Conservation (phyloP, 1,140 invertebrate species). For the Fopius arisanus region DNA sequence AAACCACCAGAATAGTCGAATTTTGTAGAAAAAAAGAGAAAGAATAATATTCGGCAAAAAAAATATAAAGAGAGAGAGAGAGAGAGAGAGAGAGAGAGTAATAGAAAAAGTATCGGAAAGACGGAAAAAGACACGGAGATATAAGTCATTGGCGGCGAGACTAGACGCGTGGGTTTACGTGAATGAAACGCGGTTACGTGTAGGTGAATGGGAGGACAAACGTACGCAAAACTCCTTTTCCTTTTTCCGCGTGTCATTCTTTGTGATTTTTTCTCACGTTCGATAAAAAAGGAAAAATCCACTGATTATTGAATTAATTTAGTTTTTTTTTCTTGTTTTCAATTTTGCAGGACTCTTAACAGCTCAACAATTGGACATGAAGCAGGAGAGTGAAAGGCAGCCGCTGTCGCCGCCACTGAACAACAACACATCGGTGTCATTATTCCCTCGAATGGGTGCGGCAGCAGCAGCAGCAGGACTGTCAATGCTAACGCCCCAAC, state of each 20-base stretch:
- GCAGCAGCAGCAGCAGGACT: slow-evolving; percentile 58
- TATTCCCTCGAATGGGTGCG: slow-evolving; percentile 60
- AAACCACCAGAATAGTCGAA: slow-evolving; percentile 14
- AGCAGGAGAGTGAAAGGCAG: slow-evolving; percentile 55
- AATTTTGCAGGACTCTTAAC: slow-evolving; percentile 56
- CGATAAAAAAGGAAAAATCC: too few relatives aligned
- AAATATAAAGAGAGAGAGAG: not conserved
- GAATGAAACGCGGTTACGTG: slow-evolving; percentile 41
- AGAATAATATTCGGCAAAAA: not conserved
- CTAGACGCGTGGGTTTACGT: slow-evolving; percentile 35
- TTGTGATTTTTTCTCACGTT: not conserved
- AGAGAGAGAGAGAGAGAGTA: not conserved
- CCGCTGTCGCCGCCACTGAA: slow-evolving; percentile 56
- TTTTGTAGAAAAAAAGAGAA: slow-evolving; percentile 24
- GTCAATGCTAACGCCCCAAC: slow-evolving; percentile 65
- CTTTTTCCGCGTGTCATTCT: slow-evolving; percentile 16
- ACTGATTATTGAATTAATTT: too few relatives aligned
- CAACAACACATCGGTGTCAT: slow-evolving; percentile 52
- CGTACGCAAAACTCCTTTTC: not conserved
- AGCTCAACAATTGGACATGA: slow-evolving; percentile 51
- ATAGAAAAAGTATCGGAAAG: slow-evolving; percentile 7
- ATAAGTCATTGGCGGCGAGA: slow-evolving; percentile 7
- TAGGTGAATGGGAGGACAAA: slow-evolving; percentile 20
- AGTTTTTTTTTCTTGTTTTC: slow-evolving; percentile 3
- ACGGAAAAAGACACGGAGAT: slow-evolving; percentile 13